Evolutionary conservation across 2,888 invertebrate genomes (phyloP).

Genomic region (Tortrix viridana): DNA sequence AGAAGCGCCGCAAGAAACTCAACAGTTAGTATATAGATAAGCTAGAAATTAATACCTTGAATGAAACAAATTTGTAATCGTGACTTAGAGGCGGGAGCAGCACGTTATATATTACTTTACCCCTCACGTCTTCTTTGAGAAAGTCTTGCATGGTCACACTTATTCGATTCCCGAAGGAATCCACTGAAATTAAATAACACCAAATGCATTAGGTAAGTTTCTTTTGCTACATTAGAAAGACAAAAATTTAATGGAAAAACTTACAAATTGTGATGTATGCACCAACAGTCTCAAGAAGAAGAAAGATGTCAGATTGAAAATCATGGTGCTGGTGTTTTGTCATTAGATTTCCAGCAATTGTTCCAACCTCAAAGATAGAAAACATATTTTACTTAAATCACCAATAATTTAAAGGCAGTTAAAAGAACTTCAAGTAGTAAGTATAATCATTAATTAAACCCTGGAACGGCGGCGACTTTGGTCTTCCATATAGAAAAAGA

Average conservation of each 20-base stretch:
- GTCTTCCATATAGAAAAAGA: no score
- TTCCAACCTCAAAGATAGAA: slow-evolving; percentile 78
- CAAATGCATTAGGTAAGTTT: neutral
- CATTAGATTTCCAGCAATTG: slow-evolving; percentile 88
- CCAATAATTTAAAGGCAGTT: no score
- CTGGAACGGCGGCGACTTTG: no score
- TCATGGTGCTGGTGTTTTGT: slow-evolving; percentile 86
- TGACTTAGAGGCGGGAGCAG: slow-evolving; percentile 56
- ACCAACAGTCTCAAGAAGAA: slow-evolving; percentile 71
- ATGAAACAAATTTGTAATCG: slow-evolving; percentile 49
- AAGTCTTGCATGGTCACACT: slow-evolving; percentile 68
- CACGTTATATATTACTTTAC: slow-evolving; percentile 58
- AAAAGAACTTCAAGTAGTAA: neutral
- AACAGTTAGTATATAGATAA: no score
- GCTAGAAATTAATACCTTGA: slow-evolving; percentile 58
- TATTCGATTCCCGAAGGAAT: slow-evolving; percentile 44
- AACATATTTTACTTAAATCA: neutral
- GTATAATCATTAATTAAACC: neutral
- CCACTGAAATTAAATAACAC: slow-evolving; percentile 48
- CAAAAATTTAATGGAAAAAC: slow-evolving; percentile 24
- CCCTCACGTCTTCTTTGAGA: slow-evolving; percentile 68
- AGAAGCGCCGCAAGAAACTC: no score
- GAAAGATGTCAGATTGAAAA: slow-evolving; percentile 89
- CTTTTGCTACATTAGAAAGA: neutral
- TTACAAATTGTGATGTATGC: slow-evolving; percentile 59